phyloP scores from a whole-genome alignment of 2,113 vertebrate species.

The Grantiella picta region DNA sequence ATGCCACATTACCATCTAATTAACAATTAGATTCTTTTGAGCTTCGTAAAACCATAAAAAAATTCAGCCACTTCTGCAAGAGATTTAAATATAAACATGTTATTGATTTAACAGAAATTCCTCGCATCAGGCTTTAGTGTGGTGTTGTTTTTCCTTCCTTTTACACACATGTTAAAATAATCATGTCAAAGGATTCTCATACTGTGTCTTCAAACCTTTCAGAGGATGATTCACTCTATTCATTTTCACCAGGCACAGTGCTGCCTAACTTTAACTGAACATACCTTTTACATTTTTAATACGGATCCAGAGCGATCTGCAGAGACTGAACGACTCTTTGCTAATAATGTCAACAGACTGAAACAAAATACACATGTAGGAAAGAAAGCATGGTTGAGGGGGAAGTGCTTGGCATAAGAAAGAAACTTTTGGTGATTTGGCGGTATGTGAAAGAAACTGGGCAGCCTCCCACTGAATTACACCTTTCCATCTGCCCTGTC shows the following conservation, averaged over 20 bases:
- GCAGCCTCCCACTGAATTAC: neutral
- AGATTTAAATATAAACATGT: constrained; percentile 12
- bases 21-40: neutral
- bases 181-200: constrained; percentile 55
- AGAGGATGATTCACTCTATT: constrained; percentile 63
- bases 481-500: neutral
- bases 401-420: constrained; percentile 7
- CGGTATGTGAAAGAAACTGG: constrained; percentile 1
- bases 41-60: constrained; percentile 1
- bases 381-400: neutral
- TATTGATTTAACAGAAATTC: constrained; percentile 34
- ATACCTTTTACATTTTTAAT: constrained; percentile 25
- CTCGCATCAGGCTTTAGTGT: neutral
- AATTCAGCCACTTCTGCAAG: neutral
- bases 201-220: constrained; percentile 49
- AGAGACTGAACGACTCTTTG: constrained; percentile 1
- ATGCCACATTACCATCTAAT: neutral
- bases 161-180: constrained; percentile 67
- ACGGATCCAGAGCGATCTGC: neutral
- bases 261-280: constrained; percentile 12
- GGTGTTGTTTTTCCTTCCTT: constrained; percentile 47
- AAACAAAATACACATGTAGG: constrained; percentile 17
- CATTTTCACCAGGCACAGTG: constrained; percentile 41
- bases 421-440: constrained; percentile 2
- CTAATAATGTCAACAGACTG: constrained; percentile 48